Percentiles rank a stretch among this genome's conserved stretches.
Evolutionary conservation across 92 coral and sea anemone genomes (phyloP).

Genomic region (Epizoanthus scotinus): DNA sequence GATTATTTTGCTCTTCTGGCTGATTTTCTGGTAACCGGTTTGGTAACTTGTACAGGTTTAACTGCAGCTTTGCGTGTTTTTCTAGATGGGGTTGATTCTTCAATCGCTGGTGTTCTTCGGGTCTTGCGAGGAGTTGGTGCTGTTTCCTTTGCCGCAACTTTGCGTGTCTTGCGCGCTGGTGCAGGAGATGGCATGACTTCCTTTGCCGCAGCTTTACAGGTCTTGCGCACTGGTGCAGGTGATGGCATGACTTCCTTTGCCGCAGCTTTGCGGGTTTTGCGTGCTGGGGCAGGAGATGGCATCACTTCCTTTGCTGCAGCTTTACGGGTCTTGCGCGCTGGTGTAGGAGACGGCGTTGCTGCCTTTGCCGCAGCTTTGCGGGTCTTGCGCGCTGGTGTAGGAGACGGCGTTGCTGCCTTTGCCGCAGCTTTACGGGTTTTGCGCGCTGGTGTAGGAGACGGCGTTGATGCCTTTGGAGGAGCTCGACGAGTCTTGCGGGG

Average conservation of each 20-base stretch:
- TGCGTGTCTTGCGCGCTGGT: slow-evolving; percentile 12
- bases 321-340: slow-evolving; percentile 21
- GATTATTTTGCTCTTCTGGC: not conserved
- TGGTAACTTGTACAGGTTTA: not conserved
- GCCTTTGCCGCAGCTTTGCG: not conserved
- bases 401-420: no score
- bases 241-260: slow-evolving; percentile 1
- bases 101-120: not conserved
- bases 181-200: not conserved
- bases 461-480: not conserved
- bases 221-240: not conserved
- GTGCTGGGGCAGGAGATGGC: not conserved
- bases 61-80: slow-evolving; percentile 7
- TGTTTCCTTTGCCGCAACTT: not conserved
- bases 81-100: not conserved
- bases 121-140: slow-evolving; percentile 14
- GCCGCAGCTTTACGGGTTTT: no score
- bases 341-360: not conserved
- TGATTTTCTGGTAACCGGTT: slow-evolving; percentile 5
- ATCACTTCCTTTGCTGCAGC: not conserved
- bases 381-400: slow-evolving; percentile 21
- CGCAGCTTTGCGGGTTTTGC: slow-evolving; percentile 9
- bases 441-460: no score
- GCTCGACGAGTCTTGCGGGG: slow-evolving; percentile 28
- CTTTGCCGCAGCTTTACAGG: not conserved